Conservation (phyloP, 2,888 invertebrate species). For the Choristoneura rosaceana region DNA sequence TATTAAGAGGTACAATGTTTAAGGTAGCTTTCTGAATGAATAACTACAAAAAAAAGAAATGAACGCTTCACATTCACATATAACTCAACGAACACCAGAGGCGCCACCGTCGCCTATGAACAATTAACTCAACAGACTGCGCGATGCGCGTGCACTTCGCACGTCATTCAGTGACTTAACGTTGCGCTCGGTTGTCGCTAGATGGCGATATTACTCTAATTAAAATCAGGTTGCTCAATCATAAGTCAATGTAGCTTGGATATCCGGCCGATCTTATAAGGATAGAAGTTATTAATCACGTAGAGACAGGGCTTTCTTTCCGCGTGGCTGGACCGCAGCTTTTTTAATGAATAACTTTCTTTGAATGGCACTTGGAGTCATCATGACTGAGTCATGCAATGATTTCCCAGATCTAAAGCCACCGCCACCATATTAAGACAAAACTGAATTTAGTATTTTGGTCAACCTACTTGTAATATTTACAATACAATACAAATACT, state of each 20-base stretch:
- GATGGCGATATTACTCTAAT: conserved; percentile 22
- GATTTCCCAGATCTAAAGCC: no score
- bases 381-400: no score
- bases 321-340: background rate
- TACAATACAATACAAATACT: no score
- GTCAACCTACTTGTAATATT: no score
- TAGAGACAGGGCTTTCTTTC: background rate
- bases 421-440: background rate
- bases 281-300: conserved; percentile 1
- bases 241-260: background rate
- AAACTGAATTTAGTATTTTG: background rate
- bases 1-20: no score
- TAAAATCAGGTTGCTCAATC: background rate
- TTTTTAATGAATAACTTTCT: background rate
- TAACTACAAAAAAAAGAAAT: background rate
- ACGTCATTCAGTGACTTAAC: background rate
- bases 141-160: conserved; percentile 11
- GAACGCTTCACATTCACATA: conserved; percentile 11
- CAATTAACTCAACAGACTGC: conserved; percentile 17
- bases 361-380: background rate
- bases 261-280: conserved; percentile 5
- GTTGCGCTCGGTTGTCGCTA: conserved; percentile 11
- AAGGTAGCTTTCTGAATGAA: no score
- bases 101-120: background rate
- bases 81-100: conserved; percentile 7